Evolutionary conservation across 92 coral and sea anemone species (phyloP), one percentile per base, ranked within the genome.

Genomic region (Plumapathes pennacea): DNA sequence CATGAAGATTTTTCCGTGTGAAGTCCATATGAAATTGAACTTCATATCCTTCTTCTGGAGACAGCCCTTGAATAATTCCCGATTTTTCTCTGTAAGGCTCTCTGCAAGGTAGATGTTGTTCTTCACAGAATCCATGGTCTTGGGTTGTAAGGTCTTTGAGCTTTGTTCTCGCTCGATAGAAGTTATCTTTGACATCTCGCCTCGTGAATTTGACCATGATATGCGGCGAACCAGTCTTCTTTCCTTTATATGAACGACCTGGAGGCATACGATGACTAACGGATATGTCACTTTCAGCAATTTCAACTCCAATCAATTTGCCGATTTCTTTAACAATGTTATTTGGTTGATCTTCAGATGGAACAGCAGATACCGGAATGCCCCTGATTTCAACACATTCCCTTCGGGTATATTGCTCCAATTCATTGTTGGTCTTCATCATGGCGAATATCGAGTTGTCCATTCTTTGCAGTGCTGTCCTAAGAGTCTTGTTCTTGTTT

Each of bases 71-170:
- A 71, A 71, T 33, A 71, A 18, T 45, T 41, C 28, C 21, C 67
- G 69, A 60, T 71, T 71, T 56, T 42, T 45, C 20, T 71, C 78
- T 37, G 78, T 71, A 58, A 71, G 60, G 50, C 60, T 60, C 56
- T 71, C 71, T 30, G 47, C 60, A 32, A 69, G 54, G 33, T 60
- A 71, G 78, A 60, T 71, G 48, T 36, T 60, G 60, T 60, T 60
- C 45, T 61, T 51, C 59, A 28, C 40, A n/a, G 45, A 41, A 64
- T 48, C 68, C 78, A 38, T 59, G 58, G 32, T 72, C 69, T 47
- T 32, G 37, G 13, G 64, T 49, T 54, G 56, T 46, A 45, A 63
- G 32, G 26, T 63, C 50, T 37, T 42, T 62, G 54, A 73, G 81
- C 32, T 64, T 15, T 25, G 28, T 72, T 52, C 80, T 50, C 3